These are phyloP conservation scores for Anguilla pacifica DNA, from an alignment of 2,797 vertebrate genomes.

Conservation along the genomic window DNA sequence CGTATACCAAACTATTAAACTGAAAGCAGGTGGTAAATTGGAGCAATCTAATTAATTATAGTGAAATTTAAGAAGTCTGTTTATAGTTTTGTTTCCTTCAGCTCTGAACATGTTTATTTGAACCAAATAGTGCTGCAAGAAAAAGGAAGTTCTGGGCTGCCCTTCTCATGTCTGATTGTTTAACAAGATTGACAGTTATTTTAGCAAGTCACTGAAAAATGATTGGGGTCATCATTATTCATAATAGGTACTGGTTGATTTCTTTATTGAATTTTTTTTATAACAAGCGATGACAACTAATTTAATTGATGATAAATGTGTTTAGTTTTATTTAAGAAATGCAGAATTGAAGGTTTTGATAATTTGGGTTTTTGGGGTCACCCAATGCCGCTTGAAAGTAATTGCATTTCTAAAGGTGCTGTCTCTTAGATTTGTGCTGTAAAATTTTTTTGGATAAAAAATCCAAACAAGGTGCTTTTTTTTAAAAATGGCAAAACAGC, in stretches of 20 bases:
- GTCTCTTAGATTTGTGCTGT: not conserved
- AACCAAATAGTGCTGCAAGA: not conserved
- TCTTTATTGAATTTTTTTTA: not conserved
- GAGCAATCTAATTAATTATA: not conserved
- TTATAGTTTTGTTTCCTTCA: not conserved
- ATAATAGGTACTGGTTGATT: not conserved
- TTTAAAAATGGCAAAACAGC: not conserved
- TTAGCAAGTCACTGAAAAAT: not conserved
- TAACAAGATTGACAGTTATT: not conserved
- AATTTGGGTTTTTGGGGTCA: not conserved
- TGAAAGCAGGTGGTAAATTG: not conserved
- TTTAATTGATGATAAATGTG: not conserved
- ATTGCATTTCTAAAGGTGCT: not conserved
- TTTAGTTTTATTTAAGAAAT: not conserved
- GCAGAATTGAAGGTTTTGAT: not conserved
- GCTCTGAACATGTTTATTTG: not conserved
- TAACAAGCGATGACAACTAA: not conserved
- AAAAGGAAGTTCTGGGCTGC: slow-evolving; percentile 11
- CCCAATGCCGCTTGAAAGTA: not conserved
- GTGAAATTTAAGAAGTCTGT: not conserved
- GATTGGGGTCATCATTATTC: not conserved
- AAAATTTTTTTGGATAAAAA: not conserved
- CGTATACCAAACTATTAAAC: not conserved
- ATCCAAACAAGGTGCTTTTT: not conserved
- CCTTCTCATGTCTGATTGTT: not conserved